Conservation (phyloP, 2,797 vertebrate genomes). For the Apodemus agrarius region DNA sequence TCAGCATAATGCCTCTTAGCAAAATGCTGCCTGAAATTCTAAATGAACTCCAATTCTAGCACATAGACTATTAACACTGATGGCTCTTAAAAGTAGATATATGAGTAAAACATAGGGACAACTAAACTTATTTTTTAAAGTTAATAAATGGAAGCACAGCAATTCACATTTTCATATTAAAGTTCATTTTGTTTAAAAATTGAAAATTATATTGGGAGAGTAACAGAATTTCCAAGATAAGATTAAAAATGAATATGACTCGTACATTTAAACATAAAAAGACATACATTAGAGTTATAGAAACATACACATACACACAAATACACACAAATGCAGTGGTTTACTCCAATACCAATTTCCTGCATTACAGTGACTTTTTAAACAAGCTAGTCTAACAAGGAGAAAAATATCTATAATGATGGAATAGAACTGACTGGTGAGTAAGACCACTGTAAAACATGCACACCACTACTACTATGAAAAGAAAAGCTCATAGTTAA, state of each 20-base stretch:
- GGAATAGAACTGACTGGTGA: not conserved
- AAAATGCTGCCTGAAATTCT: conserved; percentile 42
- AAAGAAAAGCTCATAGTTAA: not conserved
- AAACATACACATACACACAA: not conserved
- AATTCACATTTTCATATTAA: not conserved
- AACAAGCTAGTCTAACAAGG: not conserved
- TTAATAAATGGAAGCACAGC: not conserved
- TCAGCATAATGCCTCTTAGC: conserved; percentile 60
- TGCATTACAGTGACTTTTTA: not conserved
- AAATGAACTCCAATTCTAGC: conserved; percentile 67
- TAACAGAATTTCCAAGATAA: not conserved
- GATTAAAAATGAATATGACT: not conserved
- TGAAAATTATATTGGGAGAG: not conserved
- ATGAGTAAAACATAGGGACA: not conserved
- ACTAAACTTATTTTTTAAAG: not conserved
- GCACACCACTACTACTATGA: not conserved
- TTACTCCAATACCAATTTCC: not conserved
- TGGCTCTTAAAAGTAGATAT: not conserved
- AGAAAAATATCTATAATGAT: not conserved
- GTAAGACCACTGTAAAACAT: not conserved
- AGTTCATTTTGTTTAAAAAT: not conserved
- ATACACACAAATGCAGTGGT: not conserved
- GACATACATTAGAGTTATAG: not conserved
- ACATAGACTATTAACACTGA: not conserved
- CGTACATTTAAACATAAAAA: not conserved